Percentiles rank a stretch among this genome's conserved stretches.
Conservation (phyloP, 1,140 invertebrate species). For the Lineus longissimus region DNA sequence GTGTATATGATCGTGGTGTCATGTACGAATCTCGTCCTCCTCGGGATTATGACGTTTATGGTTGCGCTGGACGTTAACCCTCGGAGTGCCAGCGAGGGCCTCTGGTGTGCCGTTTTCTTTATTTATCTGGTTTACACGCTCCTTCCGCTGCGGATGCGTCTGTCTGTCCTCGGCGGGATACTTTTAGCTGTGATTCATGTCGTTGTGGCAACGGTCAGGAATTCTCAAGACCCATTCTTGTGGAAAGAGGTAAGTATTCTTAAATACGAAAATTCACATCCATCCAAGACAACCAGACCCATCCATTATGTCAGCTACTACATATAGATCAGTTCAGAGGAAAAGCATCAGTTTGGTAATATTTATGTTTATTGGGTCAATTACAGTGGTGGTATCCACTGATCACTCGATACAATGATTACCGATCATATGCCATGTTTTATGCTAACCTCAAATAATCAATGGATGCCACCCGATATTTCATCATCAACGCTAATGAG, state of each 20-base stretch:
- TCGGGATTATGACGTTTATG: constrained; percentile 64
- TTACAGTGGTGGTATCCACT: too few species aligned
- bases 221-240: constrained; percentile 35
- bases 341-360: too few species aligned
- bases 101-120: constrained; percentile 71
- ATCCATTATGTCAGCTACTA: too few species aligned
- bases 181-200: constrained; percentile 66
- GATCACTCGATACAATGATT: too few species aligned
- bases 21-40: constrained; percentile 70
- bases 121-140: constrained; percentile 85
- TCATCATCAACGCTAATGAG: too few species aligned
- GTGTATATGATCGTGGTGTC: constrained; percentile 78
- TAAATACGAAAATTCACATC: too few species aligned
- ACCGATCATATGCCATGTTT: too few species aligned
- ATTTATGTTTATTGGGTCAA: too few species aligned
- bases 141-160: constrained; percentile 72
- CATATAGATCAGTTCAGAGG: too few species aligned
- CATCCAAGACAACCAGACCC: too few species aligned
- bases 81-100: constrained; percentile 57
- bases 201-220: constrained; percentile 47
- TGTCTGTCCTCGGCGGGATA: constrained; percentile 71
- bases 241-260: constrained; percentile 52
- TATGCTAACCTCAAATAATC: too few species aligned
- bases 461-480: too few species aligned
- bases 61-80: constrained; percentile 51